Evolutionary conservation across 2,888 invertebrate genomes (phyloP).

Genomic region (Trachelus tabidus): DNA sequence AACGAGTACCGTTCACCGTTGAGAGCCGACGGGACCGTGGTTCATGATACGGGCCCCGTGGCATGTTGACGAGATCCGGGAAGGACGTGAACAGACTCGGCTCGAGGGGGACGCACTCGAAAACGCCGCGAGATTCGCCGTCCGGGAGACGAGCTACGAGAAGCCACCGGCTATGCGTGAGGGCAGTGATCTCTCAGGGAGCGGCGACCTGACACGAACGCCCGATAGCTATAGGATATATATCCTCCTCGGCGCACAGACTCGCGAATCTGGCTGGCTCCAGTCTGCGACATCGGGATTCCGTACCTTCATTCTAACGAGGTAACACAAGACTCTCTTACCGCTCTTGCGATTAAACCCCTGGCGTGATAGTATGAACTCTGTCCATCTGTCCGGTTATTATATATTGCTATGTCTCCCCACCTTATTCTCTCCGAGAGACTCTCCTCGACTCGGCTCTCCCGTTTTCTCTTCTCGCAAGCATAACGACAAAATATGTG

Average conservation of each 20-base stretch:
- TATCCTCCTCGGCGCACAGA: slow-evolving; percentile 23
- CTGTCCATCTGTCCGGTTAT: background rate
- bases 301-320: slow-evolving; percentile 13
- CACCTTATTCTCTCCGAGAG: background rate
- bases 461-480: background rate
- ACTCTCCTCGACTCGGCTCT: slow-evolving; percentile 15
- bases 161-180: slow-evolving; percentile 56
- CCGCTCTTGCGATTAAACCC: background rate
- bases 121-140: background rate
- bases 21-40: slow-evolving; percentile 2
- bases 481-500: background rate
- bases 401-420: background rate
- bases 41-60: background rate
- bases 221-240: slow-evolving; percentile 47
- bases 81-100: background rate
- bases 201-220: slow-evolving; percentile 64
- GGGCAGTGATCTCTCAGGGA: slow-evolving; percentile 66
- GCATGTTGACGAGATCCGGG: background rate
- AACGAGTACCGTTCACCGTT: slow-evolving; percentile 23
- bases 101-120: background rate
- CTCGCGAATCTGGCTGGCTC: slow-evolving; percentile 22
- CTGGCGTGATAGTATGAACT: background rate
- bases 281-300: slow-evolving; percentile 18
- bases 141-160: slow-evolving; percentile 14
- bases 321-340: slow-evolving; percentile 8